Base-by-base conservation (phyloP, 2,888 invertebrate genomes). In the Allolobophora icterica region DNA sequence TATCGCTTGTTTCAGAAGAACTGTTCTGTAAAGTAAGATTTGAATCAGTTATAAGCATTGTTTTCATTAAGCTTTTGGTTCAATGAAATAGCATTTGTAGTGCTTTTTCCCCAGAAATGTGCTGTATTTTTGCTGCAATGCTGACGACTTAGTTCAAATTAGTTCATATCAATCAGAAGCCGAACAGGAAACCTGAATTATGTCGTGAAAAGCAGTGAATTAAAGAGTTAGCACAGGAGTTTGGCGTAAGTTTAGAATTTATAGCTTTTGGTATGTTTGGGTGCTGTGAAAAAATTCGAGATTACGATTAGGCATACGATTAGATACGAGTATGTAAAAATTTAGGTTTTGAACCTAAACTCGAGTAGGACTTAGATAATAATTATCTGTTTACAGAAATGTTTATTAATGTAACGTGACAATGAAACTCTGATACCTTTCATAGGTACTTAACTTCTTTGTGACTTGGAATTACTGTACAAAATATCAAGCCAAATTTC, bases 1-100 rank as follows among this genome's bases (percentile, higher is more conserved):
- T n/a, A 71, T 71, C 71, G 71, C 30, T 5, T n/a, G 71, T 17
- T 8, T 30, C 71, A 71, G 71, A 71, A 71, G n/a, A 71, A 71
- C 71, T 71, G n/a, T 71, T 52, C n/a, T 71, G 71, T 71, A 71
- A 71, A 71, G 71, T n/a, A 71, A 71, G 52, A 52, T 52, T 52
- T 24, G 52, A 52, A 52, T 52, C 52, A 24, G 52, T 21, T 52
- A 52, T 11, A 24, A 52, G 52, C 52, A 52, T 24, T 71, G 8
- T 30, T 30, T 71, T 71, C n/a, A n/a, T n/a, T n/a, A n/a, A n/a
- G n/a, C n/a, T n/a, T n/a, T n/a, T n/a, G n/a, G n/a, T n/a, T n/a
- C n/a, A n/a, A n/a, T n/a, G n/a, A n/a, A n/a, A n/a, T n/a, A n/a
- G n/a, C n/a, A n/a, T n/a, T n/a, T n/a, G n/a, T n/a, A n/a, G n/a